These are phyloP conservation scores for Aspidapion aeneum DNA, from an alignment of 2,888 invertebrate genomes.

Conservation along the genomic window DNA sequence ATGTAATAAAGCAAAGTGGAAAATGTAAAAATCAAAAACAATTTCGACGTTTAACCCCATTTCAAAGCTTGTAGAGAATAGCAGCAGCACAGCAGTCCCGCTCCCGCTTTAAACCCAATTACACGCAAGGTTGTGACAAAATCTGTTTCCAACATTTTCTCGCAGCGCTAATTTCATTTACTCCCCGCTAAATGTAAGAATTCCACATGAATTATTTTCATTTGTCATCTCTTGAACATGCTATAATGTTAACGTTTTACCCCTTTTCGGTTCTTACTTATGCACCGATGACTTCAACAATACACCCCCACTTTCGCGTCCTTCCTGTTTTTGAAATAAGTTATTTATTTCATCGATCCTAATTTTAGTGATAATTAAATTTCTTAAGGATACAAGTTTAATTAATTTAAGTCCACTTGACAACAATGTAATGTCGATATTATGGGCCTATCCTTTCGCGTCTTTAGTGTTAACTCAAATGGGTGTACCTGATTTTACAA, in stretches of 20 bases:
- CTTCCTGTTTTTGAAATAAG: no score
- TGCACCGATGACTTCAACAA: slow-evolving; percentile 47
- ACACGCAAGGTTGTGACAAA: slow-evolving; percentile 17
- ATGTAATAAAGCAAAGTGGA: no score
- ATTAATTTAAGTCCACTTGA: no score
- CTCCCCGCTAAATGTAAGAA: slow-evolving; percentile 46
- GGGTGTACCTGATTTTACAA: no score
- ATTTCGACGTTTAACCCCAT: background rate
- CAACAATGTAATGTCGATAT: no score
- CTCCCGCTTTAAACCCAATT: slow-evolving; percentile 18
- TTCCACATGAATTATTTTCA: slow-evolving; percentile 48
- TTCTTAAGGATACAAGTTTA: no score
- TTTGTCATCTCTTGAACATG: slow-evolving; percentile 46
- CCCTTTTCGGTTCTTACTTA: slow-evolving; percentile 48
- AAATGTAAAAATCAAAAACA: background rate
- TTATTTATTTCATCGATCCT: no score
- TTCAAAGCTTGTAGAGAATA: background rate
- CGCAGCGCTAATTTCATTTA: slow-evolving; percentile 31
- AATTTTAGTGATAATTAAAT: no score
- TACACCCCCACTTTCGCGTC: slow-evolving; percentile 25
- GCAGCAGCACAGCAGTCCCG: background rate
- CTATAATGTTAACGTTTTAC: slow-evolving; percentile 46
- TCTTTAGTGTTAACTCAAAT: no score
- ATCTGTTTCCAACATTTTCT: slow-evolving; percentile 19
- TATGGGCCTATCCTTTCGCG: no score